Conservation (phyloP, 2,888 invertebrate species). For the Ophioninae sp. region DNA sequence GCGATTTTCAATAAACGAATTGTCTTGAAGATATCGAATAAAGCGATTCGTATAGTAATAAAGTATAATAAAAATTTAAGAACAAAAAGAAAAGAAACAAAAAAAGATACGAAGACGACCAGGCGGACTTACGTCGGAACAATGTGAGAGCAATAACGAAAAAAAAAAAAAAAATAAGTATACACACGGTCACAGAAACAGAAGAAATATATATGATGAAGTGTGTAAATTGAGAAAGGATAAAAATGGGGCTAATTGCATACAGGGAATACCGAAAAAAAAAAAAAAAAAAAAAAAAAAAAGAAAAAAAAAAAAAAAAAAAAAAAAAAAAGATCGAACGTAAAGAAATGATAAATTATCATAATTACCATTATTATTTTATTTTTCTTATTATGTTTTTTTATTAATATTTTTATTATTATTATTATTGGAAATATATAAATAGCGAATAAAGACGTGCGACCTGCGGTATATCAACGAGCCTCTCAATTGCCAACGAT, state of each 20-base stretch:
- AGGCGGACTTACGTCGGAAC: constrained; percentile 1
- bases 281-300: too few species aligned
- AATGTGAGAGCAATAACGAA: constrained; percentile 37
- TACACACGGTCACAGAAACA: not conserved
- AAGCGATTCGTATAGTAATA: constrained; percentile 58
- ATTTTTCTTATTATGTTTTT: constrained; percentile 28
- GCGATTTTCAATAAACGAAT: constrained; percentile 37
- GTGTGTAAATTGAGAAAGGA: constrained; percentile 35
- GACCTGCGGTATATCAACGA: constrained; percentile 43
- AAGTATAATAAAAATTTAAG: constrained; percentile 47
- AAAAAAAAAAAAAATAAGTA: constrained; percentile 23
- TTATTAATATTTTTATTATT: constrained; percentile 44
- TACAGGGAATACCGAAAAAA: constrained; percentile 64
- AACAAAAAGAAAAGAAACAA: too few species aligned
- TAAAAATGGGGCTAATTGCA: constrained; percentile 57
- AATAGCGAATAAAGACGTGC: constrained; percentile 43
- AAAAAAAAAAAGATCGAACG: constrained; percentile 45
- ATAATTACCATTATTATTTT: constrained; percentile 48
- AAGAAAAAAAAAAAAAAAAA: too few species aligned
- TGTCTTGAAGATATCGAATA: constrained; percentile 14
- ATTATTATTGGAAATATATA: constrained; percentile 32
- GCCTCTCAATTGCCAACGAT: constrained; percentile 43
- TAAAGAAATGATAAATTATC: constrained; percentile 36
- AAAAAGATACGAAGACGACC: constrained; percentile 38
- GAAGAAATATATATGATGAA: constrained; percentile 1